phyloP scores from a whole-genome alignment of 64 coral and sea anemone genomes.

The Acropora tenuis region DNA sequence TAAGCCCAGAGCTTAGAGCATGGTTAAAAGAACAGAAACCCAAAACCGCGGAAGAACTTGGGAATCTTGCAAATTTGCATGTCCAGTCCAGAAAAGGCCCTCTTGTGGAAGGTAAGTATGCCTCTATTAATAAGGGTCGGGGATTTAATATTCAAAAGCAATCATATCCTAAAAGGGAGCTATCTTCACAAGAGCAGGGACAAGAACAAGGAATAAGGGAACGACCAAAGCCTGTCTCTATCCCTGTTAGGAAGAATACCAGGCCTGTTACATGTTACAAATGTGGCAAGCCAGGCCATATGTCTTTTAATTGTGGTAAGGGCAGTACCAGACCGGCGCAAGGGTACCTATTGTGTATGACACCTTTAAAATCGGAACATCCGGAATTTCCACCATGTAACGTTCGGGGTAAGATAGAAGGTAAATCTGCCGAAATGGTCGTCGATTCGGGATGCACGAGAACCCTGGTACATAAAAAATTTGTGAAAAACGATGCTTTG shows the following conservation, averaged over 20 bases:
- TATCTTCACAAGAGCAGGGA: too few relatives aligned
- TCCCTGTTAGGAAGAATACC: neutral
- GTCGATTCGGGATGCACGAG: conserved; percentile 8
- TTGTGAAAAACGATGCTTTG: neutral
- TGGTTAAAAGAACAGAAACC: conserved; percentile 50
- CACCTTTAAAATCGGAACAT: neutral
- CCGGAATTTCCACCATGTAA: neutral
- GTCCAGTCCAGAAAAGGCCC: conserved; percentile 23
- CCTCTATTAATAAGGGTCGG: too few relatives aligned
- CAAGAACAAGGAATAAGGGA: too few relatives aligned
- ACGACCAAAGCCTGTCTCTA: neutral
- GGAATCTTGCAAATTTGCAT: too few relatives aligned
- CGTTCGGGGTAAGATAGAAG: neutral
- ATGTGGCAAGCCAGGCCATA: conserved; percentile 1
- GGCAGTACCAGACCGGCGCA: neutral
- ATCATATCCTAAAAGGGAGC: too few relatives aligned
- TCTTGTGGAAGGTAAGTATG: too few relatives aligned
- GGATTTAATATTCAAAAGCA: too few relatives aligned
- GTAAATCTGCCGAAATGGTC: conserved; percentile 1
- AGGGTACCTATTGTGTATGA: conserved; percentile 15
- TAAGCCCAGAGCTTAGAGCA: too few relatives aligned
- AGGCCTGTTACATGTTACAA: neutral
- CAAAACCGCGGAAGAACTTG: neutral
- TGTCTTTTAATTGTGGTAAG: neutral
- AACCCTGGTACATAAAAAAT: neutral